These are phyloP conservation scores for Epinotia demarniana DNA, from an alignment of 2,888 invertebrate species.

Conservation along the genomic window DNA sequence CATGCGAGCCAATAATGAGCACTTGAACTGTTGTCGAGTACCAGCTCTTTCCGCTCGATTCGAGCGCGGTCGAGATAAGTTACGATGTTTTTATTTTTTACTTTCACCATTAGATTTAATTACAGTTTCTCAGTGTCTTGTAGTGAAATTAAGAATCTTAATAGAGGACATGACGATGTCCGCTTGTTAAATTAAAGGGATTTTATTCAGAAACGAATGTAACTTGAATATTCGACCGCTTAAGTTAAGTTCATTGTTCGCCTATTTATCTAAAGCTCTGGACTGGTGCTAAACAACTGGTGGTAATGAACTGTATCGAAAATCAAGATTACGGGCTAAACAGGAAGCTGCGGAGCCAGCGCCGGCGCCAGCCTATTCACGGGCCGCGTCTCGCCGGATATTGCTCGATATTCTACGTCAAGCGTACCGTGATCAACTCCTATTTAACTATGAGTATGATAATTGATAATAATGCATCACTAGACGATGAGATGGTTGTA, in stretches of 20 bases:
- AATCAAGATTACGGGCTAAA: neutral
- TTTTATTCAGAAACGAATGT: too few relatives aligned
- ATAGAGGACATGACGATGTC: too few relatives aligned
- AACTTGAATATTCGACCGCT: too few relatives aligned
- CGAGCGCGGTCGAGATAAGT: slow-evolving; percentile 18
- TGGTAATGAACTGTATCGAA: neutral
- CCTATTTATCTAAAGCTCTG: too few relatives aligned
- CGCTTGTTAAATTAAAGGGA: too few relatives aligned
- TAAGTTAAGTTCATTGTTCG: too few relatives aligned
- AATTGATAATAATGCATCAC: neutral
- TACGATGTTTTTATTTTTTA: neutral
- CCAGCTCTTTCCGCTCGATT: slow-evolving; percentile 24
- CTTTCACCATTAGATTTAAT: slow-evolving; percentile 1
- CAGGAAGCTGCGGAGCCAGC: neutral
- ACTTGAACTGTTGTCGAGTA: slow-evolving; percentile 18
- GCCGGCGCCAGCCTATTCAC: neutral
- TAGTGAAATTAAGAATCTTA: too few relatives aligned
- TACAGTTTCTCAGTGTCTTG: neutral
- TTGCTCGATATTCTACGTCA: neutral
- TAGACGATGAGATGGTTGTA: neutral
- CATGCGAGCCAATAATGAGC: slow-evolving; percentile 26
- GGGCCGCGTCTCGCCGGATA: neutral
- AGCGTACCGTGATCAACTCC: neutral
- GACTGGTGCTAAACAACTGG: neutral
- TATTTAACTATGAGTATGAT: neutral